Percentiles rank a stretch among this genome's conserved stretches.
Evolutionary conservation across 1,140 invertebrate species (phyloP).

Genomic region (Drosophila jambulina): DNA sequence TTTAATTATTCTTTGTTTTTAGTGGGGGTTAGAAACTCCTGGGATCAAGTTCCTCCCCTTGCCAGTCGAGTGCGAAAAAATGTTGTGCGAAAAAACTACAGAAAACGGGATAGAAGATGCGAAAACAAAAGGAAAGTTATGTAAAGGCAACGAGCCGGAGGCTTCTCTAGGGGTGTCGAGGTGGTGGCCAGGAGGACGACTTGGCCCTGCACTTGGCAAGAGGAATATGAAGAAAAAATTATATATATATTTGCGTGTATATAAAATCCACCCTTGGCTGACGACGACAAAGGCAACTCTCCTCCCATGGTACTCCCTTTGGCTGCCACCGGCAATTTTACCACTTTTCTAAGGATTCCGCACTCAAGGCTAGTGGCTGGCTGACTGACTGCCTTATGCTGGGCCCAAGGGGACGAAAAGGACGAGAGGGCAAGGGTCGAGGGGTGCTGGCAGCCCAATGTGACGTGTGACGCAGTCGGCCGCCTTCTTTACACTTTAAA

Average conservation of each 20-base stretch:
- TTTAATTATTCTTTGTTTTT: slow-evolving; percentile 36
- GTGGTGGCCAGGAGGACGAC: slow-evolving; percentile 23
- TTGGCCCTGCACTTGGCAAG: slow-evolving; percentile 66
- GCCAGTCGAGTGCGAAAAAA: slow-evolving; percentile 42
- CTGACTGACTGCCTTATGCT: slow-evolving; percentile 9
- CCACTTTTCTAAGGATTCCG: slow-evolving; percentile 81
- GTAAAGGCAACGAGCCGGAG: slow-evolving; percentile 32
- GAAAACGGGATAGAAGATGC: slow-evolving; percentile 36
- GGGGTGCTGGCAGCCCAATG: slow-evolving; percentile 15
- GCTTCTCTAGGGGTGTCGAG: slow-evolving; percentile 2
- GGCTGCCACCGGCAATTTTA: slow-evolving; percentile 74
- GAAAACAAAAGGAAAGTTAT: slow-evolving; percentile 66
- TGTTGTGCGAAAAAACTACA: slow-evolving; percentile 53
- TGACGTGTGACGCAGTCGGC: slow-evolving; percentile 28
- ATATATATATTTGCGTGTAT: slow-evolving; percentile 7
- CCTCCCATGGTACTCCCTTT: slow-evolving; percentile 6
- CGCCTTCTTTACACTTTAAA: slow-evolving; percentile 13
- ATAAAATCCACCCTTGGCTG: slow-evolving; percentile 69
- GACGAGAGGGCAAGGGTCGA: slow-evolving; percentile 6
- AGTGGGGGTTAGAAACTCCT: slow-evolving; percentile 11
- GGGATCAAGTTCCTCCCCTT: slow-evolving; percentile 41
- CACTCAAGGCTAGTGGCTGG: slow-evolving; percentile 64
- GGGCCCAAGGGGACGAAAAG: not conserved
- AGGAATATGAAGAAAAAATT: slow-evolving; percentile 15
- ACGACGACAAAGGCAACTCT: slow-evolving; percentile 34